Base-by-base conservation (phyloP, 2,888 invertebrate genomes). In the Hirtodrosophila histrioides region DNA sequence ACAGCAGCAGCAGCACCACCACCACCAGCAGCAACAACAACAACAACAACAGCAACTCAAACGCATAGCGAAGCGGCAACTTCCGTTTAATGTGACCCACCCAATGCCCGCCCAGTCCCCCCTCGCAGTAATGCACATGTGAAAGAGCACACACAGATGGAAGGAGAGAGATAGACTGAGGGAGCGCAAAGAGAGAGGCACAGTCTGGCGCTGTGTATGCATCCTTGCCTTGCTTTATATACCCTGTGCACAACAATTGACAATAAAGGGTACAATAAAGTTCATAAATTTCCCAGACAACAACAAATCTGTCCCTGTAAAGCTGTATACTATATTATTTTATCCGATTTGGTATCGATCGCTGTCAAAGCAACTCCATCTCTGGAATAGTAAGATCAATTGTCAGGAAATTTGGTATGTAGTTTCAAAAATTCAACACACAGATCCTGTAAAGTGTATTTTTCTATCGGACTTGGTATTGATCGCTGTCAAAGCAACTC, bases 11-110 rank as follows among this genome's bases (percentile, higher is more conserved):
- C 50, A 58, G 4, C n/a, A 41, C 8, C 44, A 57, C 11, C n/a
- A 65, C 12, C 55, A 58, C 31, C 27, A 56, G n/a, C 43, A 58
- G 8, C 55, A 56, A 27, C 44, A 66, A 31, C 46, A 71, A 44
- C 54, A 53, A 51, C 56, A 65, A 53, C 58, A 63, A 55, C 43
- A 62, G 45, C 58, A 67, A 82, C 79, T 84, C 79, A 86, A 80
- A 83, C 83, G 79, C 87, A 82, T 78, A 69, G 82, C 75, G 69
- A 78, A 87, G 82, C 82, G 86, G 87, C 87, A 85, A 87, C 79
- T 87, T 87, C 85, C 82, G 88, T 76, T 87, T 87, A 87, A 82
- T 75, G 75, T 69, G 75, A 75, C 78, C 77, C 44, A 44, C 77
- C 62, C 60, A 37, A 64, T 64, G 7, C 8, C 12, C 24, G 17